These are phyloP conservation scores for Nasonia longicornis DNA, from an alignment of 1,140 invertebrate species.

Conservation along the genomic window DNA sequence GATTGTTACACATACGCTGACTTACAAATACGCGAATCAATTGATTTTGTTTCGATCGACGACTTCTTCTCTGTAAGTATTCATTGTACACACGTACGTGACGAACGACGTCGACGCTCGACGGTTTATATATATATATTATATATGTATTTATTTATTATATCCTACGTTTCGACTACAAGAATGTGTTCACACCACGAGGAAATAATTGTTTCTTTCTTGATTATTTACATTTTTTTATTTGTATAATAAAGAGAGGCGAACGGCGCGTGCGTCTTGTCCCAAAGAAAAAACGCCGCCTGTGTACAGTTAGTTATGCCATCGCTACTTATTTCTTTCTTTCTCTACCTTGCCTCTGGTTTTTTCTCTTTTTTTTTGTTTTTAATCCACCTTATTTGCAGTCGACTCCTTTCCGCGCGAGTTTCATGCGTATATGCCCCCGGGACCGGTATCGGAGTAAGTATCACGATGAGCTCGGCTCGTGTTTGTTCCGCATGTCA, in stretches of 20 bases:
- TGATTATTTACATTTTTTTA: slow-evolving; percentile 48
- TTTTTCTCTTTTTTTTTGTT: background rate
- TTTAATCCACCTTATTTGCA: background rate
- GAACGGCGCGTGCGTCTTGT: slow-evolving; percentile 54
- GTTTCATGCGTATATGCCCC: background rate
- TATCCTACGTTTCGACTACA: background rate
- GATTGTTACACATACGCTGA: background rate
- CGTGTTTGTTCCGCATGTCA: no score
- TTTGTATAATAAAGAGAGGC: slow-evolving; percentile 59
- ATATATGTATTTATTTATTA: background rate
- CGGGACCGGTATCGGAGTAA: background rate
- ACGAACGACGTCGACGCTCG: slow-evolving; percentile 10
- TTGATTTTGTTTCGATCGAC: background rate
- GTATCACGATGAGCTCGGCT: background rate
- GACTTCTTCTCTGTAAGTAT: background rate
- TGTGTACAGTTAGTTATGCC: slow-evolving; percentile 41
- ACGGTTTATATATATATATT: background rate
- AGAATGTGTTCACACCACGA: slow-evolving; percentile 22
- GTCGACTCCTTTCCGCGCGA: background rate
- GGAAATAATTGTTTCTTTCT: slow-evolving; percentile 30
- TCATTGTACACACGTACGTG: background rate
- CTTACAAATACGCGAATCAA: slow-evolving; percentile 5
- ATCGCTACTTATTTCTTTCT: slow-evolving; percentile 23
- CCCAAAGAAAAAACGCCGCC: slow-evolving; percentile 51
- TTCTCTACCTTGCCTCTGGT: background rate